Evolutionary conservation across 2,888 invertebrate genomes (phyloP).

Genomic region (Melanotus villosus): DNA sequence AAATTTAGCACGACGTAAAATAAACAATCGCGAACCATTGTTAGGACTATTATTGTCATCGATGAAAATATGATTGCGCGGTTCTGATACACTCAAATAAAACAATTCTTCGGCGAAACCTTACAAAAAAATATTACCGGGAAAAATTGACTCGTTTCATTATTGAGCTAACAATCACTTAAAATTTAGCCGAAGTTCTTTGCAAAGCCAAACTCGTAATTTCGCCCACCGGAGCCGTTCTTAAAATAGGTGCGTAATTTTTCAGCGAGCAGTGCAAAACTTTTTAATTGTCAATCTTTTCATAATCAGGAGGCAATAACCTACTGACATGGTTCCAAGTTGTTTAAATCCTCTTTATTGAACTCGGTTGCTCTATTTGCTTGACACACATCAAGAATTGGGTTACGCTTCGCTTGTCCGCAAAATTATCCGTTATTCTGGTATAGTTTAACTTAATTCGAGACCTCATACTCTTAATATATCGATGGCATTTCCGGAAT

Average conservation of each 20-base stretch:
- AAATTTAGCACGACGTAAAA: background rate
- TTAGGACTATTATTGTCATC: background rate
- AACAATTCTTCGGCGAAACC: background rate
- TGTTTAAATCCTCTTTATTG: conserved; percentile 27
- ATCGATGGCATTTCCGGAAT: background rate
- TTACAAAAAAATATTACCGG: background rate
- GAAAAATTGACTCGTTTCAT: background rate
- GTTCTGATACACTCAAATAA: background rate
- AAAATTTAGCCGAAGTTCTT: too few relatives aligned
- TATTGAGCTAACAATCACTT: too few relatives aligned
- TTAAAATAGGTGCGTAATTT: background rate
- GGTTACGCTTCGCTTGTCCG: conserved; percentile 30
- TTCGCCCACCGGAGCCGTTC: background rate
- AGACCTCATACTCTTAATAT: background rate
- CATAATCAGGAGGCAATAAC: conserved; percentile 26
- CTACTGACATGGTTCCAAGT: conserved; percentile 27
- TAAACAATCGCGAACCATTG: background rate
- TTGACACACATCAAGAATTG: conserved; percentile 35
- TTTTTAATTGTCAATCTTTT: background rate
- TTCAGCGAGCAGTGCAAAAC: background rate
- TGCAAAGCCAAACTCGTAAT: too few relatives aligned
- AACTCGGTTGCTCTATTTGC: conserved; percentile 32
- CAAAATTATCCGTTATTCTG: conserved; percentile 26
- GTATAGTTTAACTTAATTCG: conserved; percentile 2
- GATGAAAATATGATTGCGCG: background rate